Evolutionary conservation across 2,113 vertebrate species (phyloP).

Genomic region (Thalassoma bifasciatum): DNA sequence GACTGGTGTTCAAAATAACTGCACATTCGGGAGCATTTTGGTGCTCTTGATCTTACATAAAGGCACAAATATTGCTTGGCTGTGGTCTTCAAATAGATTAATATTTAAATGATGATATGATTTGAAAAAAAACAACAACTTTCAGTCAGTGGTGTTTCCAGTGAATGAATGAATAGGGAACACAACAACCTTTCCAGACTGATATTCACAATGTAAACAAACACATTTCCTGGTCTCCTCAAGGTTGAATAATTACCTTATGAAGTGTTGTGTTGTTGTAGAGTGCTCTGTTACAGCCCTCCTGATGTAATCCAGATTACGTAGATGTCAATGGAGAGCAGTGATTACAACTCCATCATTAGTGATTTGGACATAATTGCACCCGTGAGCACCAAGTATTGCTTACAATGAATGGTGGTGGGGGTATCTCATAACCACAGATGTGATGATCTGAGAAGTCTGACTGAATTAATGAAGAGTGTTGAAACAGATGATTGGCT

Average conservation of each 20-base stretch:
- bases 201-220: constrained; percentile 20
- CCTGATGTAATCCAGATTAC: constrained; percentile 76
- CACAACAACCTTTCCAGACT: constrained; percentile 9
- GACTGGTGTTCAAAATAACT: constrained; percentile 21
- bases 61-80: neutral
- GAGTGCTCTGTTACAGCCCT: constrained; percentile 40
- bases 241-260: constrained; percentile 54
- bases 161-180: neutral
- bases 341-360: constrained; percentile 63
- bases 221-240: neutral
- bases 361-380: constrained; percentile 66
- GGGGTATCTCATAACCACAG: constrained; percentile 16
- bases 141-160: neutral
- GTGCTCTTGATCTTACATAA: neutral
- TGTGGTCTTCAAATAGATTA: neutral
- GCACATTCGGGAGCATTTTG: neutral
- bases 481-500: too few species aligned
- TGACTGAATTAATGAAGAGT: too few species aligned
- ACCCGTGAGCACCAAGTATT: constrained; percentile 32
- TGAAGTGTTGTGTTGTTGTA: constrained; percentile 33
- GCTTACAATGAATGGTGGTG: constrained; percentile 14
- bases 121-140: neutral
- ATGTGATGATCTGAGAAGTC: constrained; percentile 9
- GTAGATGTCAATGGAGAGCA: constrained; percentile 57
- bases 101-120: neutral